Evolutionary conservation across 2,888 invertebrate genomes (phyloP).

Genomic region (Eristalis tenax): DNA sequence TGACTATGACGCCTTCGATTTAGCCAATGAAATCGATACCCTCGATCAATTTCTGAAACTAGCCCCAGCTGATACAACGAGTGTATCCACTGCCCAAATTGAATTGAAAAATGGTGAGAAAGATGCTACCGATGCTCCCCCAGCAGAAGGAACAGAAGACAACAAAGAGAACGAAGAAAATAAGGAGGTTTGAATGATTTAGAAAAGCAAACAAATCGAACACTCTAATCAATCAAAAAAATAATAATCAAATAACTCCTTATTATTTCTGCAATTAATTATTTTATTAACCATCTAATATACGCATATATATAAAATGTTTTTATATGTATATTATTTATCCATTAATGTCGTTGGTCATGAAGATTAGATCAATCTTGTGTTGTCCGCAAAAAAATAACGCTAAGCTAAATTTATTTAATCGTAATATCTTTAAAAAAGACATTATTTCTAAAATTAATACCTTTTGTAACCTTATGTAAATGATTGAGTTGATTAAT

Average conservation of each 20-base stretch:
- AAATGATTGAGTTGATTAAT: conserved; percentile 55
- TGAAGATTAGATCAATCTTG: conserved; percentile 49
- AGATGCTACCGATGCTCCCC: conserved; percentile 78
- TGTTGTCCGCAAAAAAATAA: conserved; percentile 66
- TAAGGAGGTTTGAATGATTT: conserved; percentile 74
- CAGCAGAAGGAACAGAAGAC: conserved; percentile 79
- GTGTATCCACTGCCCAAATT: conserved; percentile 82
- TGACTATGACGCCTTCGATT: conserved; percentile 95
- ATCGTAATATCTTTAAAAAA: conserved; percentile 29
- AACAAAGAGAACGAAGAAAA: conserved; percentile 76
- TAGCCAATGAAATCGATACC: conserved; percentile 94
- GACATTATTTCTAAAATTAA: conserved; percentile 37
- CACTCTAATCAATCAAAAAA: conserved; percentile 28
- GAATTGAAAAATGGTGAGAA: conserved; percentile 79
- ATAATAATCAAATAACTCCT: conserved; percentile 19
- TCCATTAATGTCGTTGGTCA: conserved; percentile 53
- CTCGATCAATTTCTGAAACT: conserved; percentile 93
- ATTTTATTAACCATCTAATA: conserved; percentile 61
- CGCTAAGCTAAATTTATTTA: conserved; percentile 63
- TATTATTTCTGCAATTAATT: conserved; percentile 63
- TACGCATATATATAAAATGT: conserved; percentile 49
- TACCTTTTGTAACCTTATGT: conserved; percentile 56
- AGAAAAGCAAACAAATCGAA: conserved; percentile 21
- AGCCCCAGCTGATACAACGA: conserved; percentile 83
- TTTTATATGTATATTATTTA: conserved; percentile 61